Evolutionary conservation across 2,113 vertebrate species (phyloP).

Genomic region (Microtus pennsylvanicus): DNA sequence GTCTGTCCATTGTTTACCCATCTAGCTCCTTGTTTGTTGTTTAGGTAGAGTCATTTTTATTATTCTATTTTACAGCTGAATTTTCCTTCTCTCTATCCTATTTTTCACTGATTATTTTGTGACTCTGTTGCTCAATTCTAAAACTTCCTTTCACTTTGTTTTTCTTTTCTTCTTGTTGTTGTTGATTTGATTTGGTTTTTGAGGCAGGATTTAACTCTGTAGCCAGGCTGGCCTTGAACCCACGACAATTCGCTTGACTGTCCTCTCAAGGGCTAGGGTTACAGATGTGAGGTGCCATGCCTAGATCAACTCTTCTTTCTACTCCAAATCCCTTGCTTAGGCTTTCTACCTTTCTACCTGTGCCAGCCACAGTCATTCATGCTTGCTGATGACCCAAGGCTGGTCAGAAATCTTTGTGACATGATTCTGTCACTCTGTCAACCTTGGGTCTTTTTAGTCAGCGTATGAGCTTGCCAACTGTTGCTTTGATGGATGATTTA

Average conservation of each 20-base stretch:
- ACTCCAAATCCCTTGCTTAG: background rate
- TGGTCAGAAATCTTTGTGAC: background rate
- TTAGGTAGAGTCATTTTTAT: background rate
- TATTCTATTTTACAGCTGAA: background rate
- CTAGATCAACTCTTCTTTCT: background rate
- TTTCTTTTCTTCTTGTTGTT: background rate
- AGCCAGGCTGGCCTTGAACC: background rate
- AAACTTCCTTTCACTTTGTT: constrained; percentile 5
- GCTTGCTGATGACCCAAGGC: background rate
- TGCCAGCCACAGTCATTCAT: background rate
- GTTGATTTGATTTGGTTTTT: background rate
- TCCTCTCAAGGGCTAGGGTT: background rate
- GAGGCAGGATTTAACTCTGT: background rate
- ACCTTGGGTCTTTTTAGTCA: background rate
- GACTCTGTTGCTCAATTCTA: background rate
- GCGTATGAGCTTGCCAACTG: background rate
- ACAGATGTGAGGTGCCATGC: background rate
- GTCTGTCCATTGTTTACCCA: background rate
- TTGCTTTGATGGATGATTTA: background rate
- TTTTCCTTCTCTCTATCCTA: background rate
- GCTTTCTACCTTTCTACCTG: background rate
- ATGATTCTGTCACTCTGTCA: background rate
- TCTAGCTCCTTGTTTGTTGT: background rate
- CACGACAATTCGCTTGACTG: background rate
- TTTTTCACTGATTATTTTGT: background rate